Conservation (phyloP, 2,888 invertebrate genomes). For the Criorhina ranunculi region DNA sequence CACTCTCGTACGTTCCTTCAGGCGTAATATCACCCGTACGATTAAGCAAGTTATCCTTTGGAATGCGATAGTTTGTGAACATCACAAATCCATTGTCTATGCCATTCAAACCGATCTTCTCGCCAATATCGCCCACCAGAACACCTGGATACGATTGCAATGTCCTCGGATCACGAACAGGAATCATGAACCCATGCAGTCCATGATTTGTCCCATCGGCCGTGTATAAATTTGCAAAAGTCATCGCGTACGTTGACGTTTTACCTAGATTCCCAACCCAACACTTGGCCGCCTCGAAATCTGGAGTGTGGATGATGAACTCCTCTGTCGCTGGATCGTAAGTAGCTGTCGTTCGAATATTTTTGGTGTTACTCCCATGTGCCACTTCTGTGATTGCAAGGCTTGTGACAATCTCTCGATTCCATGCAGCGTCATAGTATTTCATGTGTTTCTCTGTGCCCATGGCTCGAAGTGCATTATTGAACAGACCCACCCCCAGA, state of each 20-base stretch:
- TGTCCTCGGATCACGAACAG: slow-evolving; percentile 91
- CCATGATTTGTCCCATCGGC: slow-evolving; percentile 92
- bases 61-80: slow-evolving; percentile 95
- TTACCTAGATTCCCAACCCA: slow-evolving; percentile 98
- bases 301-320: slow-evolving; percentile 95
- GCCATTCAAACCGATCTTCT: slow-evolving; percentile 95
- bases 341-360: slow-evolving; percentile 95
- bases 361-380: slow-evolving; percentile 97
- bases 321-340: slow-evolving; percentile 91
- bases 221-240: slow-evolving; percentile 95
- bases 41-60: slow-evolving; percentile 93
- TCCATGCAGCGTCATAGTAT: slow-evolving; percentile 89
- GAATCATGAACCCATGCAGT: slow-evolving; percentile 95
- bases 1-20: slow-evolving; percentile 94
- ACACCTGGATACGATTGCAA: slow-evolving; percentile 92
- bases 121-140: slow-evolving; percentile 95
- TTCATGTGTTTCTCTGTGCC: slow-evolving; percentile 91
- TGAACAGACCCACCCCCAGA: slow-evolving; percentile 90
- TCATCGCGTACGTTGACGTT: slow-evolving; percentile 93
- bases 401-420: slow-evolving; percentile 91
- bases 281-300: slow-evolving; percentile 97
- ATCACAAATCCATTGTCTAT: slow-evolving; percentile 97
- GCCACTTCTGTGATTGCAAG: slow-evolving; percentile 96
- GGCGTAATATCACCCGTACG: slow-evolving; percentile 95
- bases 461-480: slow-evolving; percentile 90